phyloP scores from a whole-genome alignment of 2,888 invertebrate species.

The Acanthosoma haemorrhoidale region DNA sequence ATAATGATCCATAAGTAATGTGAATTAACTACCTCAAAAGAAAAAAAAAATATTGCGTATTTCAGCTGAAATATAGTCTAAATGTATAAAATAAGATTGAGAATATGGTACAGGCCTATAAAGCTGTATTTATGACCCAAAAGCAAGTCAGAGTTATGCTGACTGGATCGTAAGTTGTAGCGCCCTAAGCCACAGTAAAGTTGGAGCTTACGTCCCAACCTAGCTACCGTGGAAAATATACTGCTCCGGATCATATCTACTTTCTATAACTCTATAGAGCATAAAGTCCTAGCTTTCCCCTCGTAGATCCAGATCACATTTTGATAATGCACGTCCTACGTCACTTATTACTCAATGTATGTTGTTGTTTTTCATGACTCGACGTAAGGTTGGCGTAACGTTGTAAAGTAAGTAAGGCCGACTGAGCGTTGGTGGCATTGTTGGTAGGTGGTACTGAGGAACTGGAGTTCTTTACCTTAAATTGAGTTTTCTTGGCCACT shows the following conservation, averaged over 20 bases:
- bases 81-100: background rate
- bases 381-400: too few species aligned
- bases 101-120: conserved; percentile 8
- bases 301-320: background rate
- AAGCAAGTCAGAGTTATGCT: conserved; percentile 12
- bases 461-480: too few species aligned
- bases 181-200: conserved; percentile 8
- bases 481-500: too few species aligned
- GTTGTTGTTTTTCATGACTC: too few species aligned
- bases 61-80: too few species aligned
- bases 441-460: too few species aligned
- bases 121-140: background rate
- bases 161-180: conserved; percentile 10
- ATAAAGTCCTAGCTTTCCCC: background rate
- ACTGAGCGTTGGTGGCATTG: too few species aligned
- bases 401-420: too few species aligned
- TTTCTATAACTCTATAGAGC: conserved; percentile 3
- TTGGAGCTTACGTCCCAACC: background rate
- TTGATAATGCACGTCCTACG: background rate
- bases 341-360: background rate
- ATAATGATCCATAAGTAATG: too few species aligned
- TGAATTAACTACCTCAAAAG: too few species aligned
- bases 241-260: conserved; percentile 3
- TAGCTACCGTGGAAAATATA: background rate
- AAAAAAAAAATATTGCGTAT: too few species aligned